Conservation (phyloP, 2,888 invertebrate species). For the Trypoxylon attenuatum region DNA sequence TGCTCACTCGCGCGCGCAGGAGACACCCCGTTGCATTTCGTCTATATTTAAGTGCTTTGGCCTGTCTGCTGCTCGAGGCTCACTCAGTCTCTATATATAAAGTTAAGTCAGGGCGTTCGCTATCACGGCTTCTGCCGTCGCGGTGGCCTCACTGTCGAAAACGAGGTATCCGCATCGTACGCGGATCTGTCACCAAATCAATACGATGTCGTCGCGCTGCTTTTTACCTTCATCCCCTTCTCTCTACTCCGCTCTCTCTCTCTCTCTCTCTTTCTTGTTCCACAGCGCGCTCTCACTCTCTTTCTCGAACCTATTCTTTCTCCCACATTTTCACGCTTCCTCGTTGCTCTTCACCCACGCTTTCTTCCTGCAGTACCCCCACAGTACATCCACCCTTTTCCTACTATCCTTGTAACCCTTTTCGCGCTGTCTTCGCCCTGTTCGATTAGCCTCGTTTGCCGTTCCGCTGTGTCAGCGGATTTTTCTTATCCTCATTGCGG, state of each 20-base stretch:
- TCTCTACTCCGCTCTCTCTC: constrained; percentile 28
- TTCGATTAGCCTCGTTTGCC: not conserved
- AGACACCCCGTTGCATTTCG: constrained; percentile 66
- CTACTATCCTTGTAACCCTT: not conserved
- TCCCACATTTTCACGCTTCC: too few species aligned
- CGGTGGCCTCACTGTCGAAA: constrained; percentile 39
- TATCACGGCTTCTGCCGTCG: constrained; percentile 36
- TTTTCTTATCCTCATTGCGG: not conserved
- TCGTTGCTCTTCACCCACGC: too few species aligned
- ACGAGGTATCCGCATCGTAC: constrained; percentile 51
- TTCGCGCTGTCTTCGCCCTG: constrained; percentile 1
- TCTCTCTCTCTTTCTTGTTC: constrained; percentile 4
- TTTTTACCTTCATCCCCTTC: constrained; percentile 41
- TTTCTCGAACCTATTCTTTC: constrained; percentile 25
- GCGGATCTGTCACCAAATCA: constrained; percentile 67
- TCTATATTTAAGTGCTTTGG: constrained; percentile 67
- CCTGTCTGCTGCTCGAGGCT: constrained; percentile 58
- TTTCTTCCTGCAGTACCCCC: too few species aligned
- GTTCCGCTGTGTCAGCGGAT: not conserved
- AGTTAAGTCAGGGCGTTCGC: constrained; percentile 58
- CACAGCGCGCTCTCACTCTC: not conserved
- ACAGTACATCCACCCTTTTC: too few species aligned
- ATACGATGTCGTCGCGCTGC: constrained; percentile 62
- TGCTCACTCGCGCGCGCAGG: constrained; percentile 25
- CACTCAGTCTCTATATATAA: constrained; percentile 66